A percentile compares a stretch with the other conserved stretches of the same genome.
phyloP scores from a whole-genome alignment of 2,888 invertebrate species.

The Netelia melanura region DNA sequence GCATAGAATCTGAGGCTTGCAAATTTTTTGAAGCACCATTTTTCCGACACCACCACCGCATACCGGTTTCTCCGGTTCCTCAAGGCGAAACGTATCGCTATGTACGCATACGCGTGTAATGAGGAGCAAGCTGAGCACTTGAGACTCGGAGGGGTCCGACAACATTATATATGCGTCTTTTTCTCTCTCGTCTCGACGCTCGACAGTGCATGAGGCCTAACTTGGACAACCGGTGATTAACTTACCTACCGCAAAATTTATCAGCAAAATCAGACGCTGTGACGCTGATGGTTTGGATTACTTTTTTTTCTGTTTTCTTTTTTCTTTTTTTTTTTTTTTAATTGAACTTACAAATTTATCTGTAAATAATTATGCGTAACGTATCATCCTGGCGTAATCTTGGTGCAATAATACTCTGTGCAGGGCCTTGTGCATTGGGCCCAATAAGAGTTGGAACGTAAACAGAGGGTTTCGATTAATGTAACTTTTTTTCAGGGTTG shows the following conservation, averaged over 20 bases:
- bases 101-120: constrained; percentile 35
- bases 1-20: background rate
- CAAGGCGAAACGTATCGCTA: constrained; percentile 70
- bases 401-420: background rate
- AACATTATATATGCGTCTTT: background rate
- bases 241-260: constrained; percentile 62
- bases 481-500: constrained; percentile 39
- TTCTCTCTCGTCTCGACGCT: constrained; percentile 17
- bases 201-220: constrained; percentile 41
- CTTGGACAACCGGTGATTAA: constrained; percentile 47
- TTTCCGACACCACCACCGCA: constrained; percentile 14
- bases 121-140: constrained; percentile 4
- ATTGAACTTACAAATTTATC: constrained; percentile 22
- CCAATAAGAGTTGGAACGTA: constrained; percentile 3
- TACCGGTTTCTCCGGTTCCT: constrained; percentile 68
- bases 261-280: constrained; percentile 15
- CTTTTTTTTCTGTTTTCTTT: too few relatives aligned
- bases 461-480: constrained; percentile 40
- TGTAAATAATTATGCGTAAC: constrained; percentile 42
- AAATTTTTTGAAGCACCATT: constrained; percentile 10
- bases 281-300: background rate
- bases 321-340: background rate
- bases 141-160: background rate
- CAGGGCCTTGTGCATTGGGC: too few relatives aligned
- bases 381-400: constrained; percentile 14